Evolutionary conservation across 2,113 vertebrate species (phyloP).

Genomic region (Neolamprologus modestus): DNA sequence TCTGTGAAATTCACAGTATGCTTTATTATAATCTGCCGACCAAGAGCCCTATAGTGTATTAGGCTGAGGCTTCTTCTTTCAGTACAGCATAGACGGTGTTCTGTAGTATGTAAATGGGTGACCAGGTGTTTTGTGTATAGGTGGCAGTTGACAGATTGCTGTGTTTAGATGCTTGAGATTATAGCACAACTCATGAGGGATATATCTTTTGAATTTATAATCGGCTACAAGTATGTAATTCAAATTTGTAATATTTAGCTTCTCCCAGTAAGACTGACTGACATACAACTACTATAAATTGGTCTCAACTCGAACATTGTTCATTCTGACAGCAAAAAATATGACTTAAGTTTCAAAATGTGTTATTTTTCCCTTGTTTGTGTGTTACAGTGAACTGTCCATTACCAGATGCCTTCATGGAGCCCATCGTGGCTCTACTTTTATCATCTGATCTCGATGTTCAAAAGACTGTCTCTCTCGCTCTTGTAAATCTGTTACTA

Average conservation of each 20-base stretch:
- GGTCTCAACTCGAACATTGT: background rate
- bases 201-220: background rate
- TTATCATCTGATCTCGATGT: slow-evolving; percentile 73
- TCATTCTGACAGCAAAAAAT: background rate
- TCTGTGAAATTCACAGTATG: background rate
- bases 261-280: background rate
- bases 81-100: background rate
- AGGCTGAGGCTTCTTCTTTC: background rate
- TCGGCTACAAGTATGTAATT: background rate
- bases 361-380: background rate
- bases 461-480: slow-evolving; percentile 71
- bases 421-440: slow-evolving; percentile 66
- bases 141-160: background rate
- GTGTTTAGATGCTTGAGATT: background rate
- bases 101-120: background rate
- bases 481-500: slow-evolving; percentile 73
- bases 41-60: background rate
- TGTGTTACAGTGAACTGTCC: slow-evolving; percentile 55
- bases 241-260: background rate
- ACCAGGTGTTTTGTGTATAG: background rate
- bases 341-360: background rate
- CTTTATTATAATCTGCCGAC: background rate
- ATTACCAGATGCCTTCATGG: slow-evolving; percentile 68
- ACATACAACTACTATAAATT: background rate
- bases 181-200: background rate